Evolutionary conservation across 2,888 invertebrate species (phyloP).

Genomic region (Dione vanillae): DNA sequence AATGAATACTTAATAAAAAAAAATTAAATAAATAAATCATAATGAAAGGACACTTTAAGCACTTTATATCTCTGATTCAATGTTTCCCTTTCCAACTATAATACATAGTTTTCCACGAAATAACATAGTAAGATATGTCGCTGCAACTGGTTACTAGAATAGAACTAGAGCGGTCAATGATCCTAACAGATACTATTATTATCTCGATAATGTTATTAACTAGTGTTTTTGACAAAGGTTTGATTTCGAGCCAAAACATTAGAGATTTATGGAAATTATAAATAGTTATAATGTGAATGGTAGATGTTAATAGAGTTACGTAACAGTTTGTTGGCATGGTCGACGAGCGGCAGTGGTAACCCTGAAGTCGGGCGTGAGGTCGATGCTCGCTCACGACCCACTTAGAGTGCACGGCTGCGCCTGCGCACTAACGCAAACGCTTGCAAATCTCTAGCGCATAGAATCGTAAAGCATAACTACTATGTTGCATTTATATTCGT

Average conservation of each 20-base stretch:
- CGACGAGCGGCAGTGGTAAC: slow-evolving; percentile 64
- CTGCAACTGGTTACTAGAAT: slow-evolving; percentile 64
- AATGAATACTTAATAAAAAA: background rate
- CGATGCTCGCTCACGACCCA: slow-evolving; percentile 77
- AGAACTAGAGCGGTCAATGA: slow-evolving; percentile 78
- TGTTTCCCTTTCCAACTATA: slow-evolving; percentile 29
- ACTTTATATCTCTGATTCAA: slow-evolving; percentile 13
- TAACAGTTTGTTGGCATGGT: slow-evolving; percentile 51
- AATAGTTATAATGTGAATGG: slow-evolving; percentile 42
- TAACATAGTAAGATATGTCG: slow-evolving; percentile 53
- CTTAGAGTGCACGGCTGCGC: slow-evolving; percentile 72
- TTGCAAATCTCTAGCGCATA: slow-evolving; percentile 73
- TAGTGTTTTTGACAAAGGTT: slow-evolving; percentile 66
- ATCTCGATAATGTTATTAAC: slow-evolving; percentile 67
- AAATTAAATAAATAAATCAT: background rate
- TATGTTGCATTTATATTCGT: slow-evolving; percentile 49
- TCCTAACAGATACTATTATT: slow-evolving; percentile 65
- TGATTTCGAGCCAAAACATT: slow-evolving; percentile 60
- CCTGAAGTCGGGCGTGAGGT: slow-evolving; percentile 81
- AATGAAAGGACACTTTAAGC: background rate
- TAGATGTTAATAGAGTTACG: slow-evolving; percentile 47
- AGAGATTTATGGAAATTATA: slow-evolving; percentile 29
- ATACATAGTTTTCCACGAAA: slow-evolving; percentile 59
- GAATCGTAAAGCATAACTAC: slow-evolving; percentile 53
- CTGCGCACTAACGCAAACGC: slow-evolving; percentile 56